Conservation (phyloP, 2,797 vertebrate species). For the Mycteria americana region DNA sequence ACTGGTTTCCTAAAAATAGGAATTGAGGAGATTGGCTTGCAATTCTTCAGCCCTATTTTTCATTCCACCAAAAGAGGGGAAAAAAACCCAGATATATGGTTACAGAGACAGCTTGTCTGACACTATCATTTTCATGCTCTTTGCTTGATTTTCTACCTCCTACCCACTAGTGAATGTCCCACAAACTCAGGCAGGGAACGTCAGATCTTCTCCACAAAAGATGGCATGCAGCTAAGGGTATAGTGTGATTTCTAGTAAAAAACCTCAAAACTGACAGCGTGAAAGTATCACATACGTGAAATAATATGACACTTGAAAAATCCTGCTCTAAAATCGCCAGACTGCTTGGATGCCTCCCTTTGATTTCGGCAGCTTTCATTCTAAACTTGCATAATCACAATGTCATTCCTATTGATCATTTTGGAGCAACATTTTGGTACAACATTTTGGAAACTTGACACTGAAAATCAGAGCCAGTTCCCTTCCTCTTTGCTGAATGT, state of each 20-base stretch:
- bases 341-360: not conserved
- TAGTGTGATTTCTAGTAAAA: not conserved
- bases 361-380: not conserved
- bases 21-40: not conserved
- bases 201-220: not conserved
- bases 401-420: not conserved
- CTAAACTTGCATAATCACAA: not conserved
- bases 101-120: not conserved
- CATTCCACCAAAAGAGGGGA: not conserved
- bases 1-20: not conserved
- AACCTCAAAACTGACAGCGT: not conserved
- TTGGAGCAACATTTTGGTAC: too few species aligned
- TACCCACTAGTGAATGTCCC: not conserved
- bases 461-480: not conserved
- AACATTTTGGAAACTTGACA: not conserved
- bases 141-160: not conserved
- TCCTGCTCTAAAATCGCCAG: not conserved
- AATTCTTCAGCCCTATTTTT: not conserved
- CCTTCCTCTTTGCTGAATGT: not conserved
- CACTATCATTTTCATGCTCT: not conserved
- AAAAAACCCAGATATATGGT: rapidly evolving
- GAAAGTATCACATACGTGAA: not conserved
- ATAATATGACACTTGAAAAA: not conserved
- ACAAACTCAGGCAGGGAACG: not conserved
- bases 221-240: too few species aligned